Percentiles rank a stretch among this genome's conserved stretches.
phyloP scores from a whole-genome alignment of 2,888 invertebrate species.

The Flexamia atlantica region DNA sequence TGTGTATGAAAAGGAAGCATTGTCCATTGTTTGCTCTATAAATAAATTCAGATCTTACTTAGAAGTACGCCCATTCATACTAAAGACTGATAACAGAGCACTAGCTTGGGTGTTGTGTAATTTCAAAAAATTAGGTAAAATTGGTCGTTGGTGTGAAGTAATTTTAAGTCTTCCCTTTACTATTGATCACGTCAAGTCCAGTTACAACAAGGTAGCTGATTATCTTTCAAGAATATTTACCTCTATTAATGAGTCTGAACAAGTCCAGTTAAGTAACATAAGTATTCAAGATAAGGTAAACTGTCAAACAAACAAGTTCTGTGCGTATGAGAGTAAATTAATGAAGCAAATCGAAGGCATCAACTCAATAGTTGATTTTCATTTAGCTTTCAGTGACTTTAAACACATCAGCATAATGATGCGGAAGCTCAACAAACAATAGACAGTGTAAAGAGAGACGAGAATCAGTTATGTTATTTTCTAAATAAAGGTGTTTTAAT shows the following conservation, averaged over 20 bases:
- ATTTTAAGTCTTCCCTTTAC: not conserved
- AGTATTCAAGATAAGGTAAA: not conserved
- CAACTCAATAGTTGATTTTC: conserved; percentile 4
- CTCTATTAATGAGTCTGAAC: not conserved
- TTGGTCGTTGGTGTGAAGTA: not conserved
- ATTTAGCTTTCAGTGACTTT: conserved; percentile 4
- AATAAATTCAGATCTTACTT: conserved; percentile 13
- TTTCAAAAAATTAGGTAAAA: not conserved
- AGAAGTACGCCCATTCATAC: not conserved
- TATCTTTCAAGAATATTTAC: not conserved
- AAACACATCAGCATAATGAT: not conserved
- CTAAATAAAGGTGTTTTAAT: conserved; percentile 20
- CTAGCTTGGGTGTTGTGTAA: not conserved
- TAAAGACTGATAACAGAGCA: conserved; percentile 19
- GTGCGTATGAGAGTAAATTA: not conserved
- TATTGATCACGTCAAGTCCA: not conserved
- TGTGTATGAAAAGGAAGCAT: conserved; percentile 30
- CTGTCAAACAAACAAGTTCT: not conserved
- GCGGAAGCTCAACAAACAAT: not conserved
- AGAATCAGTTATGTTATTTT: not conserved
- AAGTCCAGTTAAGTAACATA: not conserved
- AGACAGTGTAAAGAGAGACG: not conserved
- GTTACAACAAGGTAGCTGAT: not conserved
- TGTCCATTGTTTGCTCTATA: not conserved
- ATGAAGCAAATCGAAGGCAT: not conserved